Conservation (phyloP, 2,113 vertebrate species). For the Regulus satrapa region DNA sequence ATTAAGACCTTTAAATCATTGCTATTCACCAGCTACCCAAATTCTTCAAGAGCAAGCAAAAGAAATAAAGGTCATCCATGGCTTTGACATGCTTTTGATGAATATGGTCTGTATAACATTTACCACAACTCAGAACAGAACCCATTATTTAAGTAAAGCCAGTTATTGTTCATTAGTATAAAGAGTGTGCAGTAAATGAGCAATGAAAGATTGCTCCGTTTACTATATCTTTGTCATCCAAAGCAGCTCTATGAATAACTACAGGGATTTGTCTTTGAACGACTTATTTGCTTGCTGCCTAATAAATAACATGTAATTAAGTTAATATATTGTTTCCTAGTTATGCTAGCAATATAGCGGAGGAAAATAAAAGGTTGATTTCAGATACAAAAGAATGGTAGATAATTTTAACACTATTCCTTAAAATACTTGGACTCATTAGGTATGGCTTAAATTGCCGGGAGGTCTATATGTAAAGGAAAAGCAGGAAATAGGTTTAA, state of each 20-base stretch:
- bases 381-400: constrained; percentile 69
- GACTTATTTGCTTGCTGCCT: constrained; percentile 74
- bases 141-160: constrained; percentile 70
- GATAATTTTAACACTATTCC: constrained; percentile 72
- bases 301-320: constrained; percentile 82
- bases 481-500: constrained; percentile 68
- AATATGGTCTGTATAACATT: constrained; percentile 60
- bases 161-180: constrained; percentile 82
- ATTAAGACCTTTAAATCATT: constrained; percentile 39
- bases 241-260: constrained; percentile 75
- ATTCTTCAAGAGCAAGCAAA: constrained; percentile 43
- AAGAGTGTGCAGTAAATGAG: constrained; percentile 76
- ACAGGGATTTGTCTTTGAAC: constrained; percentile 76
- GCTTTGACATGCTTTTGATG: constrained; percentile 55
- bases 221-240: constrained; percentile 77
- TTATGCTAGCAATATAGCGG: constrained; percentile 59
- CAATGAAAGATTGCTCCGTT: constrained; percentile 75
- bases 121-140: constrained; percentile 54
- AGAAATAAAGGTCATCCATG: constrained; percentile 57
- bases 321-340: constrained; percentile 76
- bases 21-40: constrained; percentile 24
- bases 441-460: constrained; percentile 69
- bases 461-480: constrained; percentile 62
- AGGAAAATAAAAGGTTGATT: constrained; percentile 69
- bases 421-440: constrained; percentile 68